These are phyloP conservation scores for Cecropterus lyciades DNA, from an alignment of 1,140 invertebrate species.

Conservation along the genomic window DNA sequence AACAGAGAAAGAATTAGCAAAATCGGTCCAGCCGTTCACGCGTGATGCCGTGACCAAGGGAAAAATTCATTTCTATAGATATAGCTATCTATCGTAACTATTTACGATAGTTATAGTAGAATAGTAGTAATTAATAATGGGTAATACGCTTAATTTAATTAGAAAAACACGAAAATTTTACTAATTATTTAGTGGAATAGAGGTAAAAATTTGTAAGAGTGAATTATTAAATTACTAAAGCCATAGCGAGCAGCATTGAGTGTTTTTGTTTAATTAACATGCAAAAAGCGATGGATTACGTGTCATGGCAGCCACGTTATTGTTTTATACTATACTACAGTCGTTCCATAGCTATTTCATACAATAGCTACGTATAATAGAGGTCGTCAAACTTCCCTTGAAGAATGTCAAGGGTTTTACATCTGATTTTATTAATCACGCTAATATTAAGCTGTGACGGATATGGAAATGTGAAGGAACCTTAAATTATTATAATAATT, in stretches of 20 bases:
- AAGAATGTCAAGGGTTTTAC: slow-evolving; percentile 12
- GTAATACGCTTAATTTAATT: no score
- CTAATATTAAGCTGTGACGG: neutral
- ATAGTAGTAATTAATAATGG: no score
- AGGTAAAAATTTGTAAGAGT: slow-evolving; percentile 1
- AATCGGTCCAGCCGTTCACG: no score
- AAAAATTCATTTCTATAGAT: no score
- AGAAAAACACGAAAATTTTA: no score
- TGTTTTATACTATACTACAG: neutral
- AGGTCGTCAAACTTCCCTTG: slow-evolving; percentile 10
- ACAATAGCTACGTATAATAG: neutral
- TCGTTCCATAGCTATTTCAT: no score
- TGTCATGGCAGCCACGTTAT: slow-evolving; percentile 5
- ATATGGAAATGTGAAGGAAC: no score
- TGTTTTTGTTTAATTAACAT: slow-evolving; percentile 25
- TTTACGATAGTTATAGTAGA: no score
- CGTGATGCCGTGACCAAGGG: no score
- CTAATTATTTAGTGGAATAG: neutral
- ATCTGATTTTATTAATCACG: neutral
- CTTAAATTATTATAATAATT: no score
- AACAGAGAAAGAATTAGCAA: no score
- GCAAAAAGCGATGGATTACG: slow-evolving; percentile 14
- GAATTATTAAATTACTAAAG: neutral
- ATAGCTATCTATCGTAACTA: no score
- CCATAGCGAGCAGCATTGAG: neutral